Base-by-base conservation (phyloP, 2,888 invertebrate species). In the Halocaridina rubra region DNA sequence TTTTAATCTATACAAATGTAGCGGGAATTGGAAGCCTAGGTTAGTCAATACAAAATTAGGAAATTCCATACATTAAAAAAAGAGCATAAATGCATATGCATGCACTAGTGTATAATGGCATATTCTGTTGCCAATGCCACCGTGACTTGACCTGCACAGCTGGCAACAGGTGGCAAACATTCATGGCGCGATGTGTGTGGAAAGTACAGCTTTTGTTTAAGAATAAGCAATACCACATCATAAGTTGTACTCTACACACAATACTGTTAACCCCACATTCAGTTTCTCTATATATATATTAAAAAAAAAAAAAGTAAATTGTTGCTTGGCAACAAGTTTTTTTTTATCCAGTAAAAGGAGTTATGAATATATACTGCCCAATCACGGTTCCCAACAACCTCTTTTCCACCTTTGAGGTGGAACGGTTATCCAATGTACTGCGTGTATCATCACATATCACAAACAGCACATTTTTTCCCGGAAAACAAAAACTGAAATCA, bases 11-110 rank as follows among this genome's bases (percentile, higher is more conserved):
- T 82, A 82, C 82, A 82, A 61, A 64, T 82, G 82, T 82, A 78
- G 82, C 82, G 78, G 78, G 53, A 53, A 77, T 76, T 82, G 82
- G 78, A 82, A 82, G 82, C 82, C 82, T 71, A 71, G 71, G 82
- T 82, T 82, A 82, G 82, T 82, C 72, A 71, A 81, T 82, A 78
- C 82, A 82, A 82, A 82, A 71, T 72, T 80, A 78, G 71, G 78
- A 82, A 81, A 82, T 59, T 77, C 57, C 59, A 82, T 82, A 78
- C 72, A 77, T 78, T 77, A 78, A 82, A 82, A 82, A 82, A 82
- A 61, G 33, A 22, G 19, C 22, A 78, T 67, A 71, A 72, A 71
- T 19, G 59, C 77, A 59, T 19, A 78, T 30, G 78, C 82, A 78
- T 78, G 72, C 39, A 29, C 59, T 13, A 61, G 33, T 77, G 57